These are phyloP conservation scores for Monochamus alternatus DNA, from an alignment of 2,888 invertebrate genomes.

Conservation along the genomic window DNA sequence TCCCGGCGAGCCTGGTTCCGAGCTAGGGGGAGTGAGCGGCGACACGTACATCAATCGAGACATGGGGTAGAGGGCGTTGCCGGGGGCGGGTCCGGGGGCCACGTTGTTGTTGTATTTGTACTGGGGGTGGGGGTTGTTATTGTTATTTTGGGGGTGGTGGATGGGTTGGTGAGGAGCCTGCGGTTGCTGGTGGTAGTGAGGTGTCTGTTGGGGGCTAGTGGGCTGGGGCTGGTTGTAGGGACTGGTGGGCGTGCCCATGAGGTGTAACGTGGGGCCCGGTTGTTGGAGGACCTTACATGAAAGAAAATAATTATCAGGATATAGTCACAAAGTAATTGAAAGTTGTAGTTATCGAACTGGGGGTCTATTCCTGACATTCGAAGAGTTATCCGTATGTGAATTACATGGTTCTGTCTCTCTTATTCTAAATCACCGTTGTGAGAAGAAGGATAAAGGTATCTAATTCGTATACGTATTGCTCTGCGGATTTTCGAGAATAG, in stretches of 20 bases:
- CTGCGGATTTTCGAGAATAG: no score
- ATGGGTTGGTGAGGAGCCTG: slow-evolving; percentile 68
- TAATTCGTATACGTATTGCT: no score
- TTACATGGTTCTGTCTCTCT: no score
- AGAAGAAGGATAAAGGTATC: no score
- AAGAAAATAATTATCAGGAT: no score
- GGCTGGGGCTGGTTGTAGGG: slow-evolving; percentile 69
- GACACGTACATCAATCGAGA: slow-evolving; percentile 84
- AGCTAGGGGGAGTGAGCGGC: slow-evolving; percentile 89
- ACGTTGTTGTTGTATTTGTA: slow-evolving; percentile 65
- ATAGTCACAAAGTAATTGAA: no score
- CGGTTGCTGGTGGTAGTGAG: slow-evolving; percentile 61
- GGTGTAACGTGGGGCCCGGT: slow-evolving; percentile 73
- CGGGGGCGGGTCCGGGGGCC: slow-evolving; percentile 66
- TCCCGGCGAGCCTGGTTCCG: slow-evolving; percentile 89
- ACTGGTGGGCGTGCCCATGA: slow-evolving; percentile 73
- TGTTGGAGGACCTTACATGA: slow-evolving; percentile 65
- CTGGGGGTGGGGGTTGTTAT: slow-evolving; percentile 64
- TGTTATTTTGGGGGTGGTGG: slow-evolving; percentile 72
- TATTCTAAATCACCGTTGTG: no score
- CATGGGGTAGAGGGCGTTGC: slow-evolving; percentile 73
- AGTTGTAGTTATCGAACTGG: no score
- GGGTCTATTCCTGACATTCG: no score
- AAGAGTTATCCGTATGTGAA: no score
- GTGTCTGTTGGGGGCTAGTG: slow-evolving; percentile 59